These are phyloP conservation scores for Bruchidius siliquastri DNA, from an alignment of 2,888 invertebrate species.

Conservation along the genomic window DNA sequence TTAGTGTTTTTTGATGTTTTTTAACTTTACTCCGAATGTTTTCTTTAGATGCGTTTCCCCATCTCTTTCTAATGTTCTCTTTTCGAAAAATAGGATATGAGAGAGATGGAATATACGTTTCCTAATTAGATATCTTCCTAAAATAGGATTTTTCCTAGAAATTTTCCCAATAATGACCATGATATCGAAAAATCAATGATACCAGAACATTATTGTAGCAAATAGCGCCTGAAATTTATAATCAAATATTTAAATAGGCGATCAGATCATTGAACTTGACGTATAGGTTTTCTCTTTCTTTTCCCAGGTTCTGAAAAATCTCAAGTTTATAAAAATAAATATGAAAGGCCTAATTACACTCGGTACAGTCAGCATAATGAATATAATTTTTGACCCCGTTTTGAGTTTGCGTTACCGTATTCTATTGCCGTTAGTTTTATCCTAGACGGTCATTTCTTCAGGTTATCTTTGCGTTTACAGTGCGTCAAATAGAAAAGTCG, in stretches of 20 bases:
- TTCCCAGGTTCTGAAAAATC: constrained; percentile 43
- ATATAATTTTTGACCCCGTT: constrained; percentile 47
- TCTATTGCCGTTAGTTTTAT: constrained; percentile 43
- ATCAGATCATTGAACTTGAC: constrained; percentile 43
- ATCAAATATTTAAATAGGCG: constrained; percentile 1
- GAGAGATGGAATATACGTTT: constrained; percentile 24
- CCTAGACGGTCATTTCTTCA: constrained; percentile 34
- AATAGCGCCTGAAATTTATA: neutral
- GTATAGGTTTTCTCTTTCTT: constrained; percentile 43
- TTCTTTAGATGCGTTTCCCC: constrained; percentile 19
- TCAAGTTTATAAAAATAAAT: constrained; percentile 48
- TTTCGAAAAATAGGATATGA: constrained; percentile 31
- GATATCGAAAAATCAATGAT: neutral
- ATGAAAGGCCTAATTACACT: constrained; percentile 45
- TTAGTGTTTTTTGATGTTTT: constrained; percentile 2
- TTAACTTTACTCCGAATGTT: constrained; percentile 1
- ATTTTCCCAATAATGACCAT: neutral
- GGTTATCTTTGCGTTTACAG: constrained; percentile 23
- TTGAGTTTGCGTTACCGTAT: constrained; percentile 42
- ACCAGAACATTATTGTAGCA: neutral
- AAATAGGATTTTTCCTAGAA: constrained; percentile 6
- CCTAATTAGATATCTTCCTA: constrained; percentile 5
- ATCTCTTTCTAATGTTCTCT: constrained; percentile 31
- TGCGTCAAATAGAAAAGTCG: constrained; percentile 17
- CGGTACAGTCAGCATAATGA: constrained; percentile 36